These are phyloP conservation scores for Pyralis farinalis DNA, from an alignment of 2,888 invertebrate species.

Conservation along the genomic window DNA sequence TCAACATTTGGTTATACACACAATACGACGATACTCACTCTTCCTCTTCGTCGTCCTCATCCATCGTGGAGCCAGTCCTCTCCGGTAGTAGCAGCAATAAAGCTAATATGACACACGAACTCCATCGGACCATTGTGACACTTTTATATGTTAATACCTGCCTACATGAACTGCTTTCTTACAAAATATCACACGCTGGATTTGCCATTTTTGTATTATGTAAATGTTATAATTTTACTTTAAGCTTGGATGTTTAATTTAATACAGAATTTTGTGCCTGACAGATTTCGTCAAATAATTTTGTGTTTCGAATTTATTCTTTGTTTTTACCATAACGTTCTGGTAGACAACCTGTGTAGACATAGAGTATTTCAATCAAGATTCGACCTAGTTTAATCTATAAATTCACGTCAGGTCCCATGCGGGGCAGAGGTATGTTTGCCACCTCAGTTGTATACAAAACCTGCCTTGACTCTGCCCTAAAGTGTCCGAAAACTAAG, in stretches of 20 bases:
- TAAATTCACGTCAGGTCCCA: too few relatives aligned
- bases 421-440: too few relatives aligned
- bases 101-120: conserved; percentile 52
- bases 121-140: conserved; percentile 63
- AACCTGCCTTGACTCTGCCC: too few relatives aligned
- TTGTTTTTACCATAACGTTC: conserved; percentile 19
- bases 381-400: too few relatives aligned
- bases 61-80: conserved; percentile 37
- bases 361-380: too few relatives aligned
- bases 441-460: too few relatives aligned
- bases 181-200: conserved; percentile 45
- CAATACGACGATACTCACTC: conserved; percentile 49
- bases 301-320: conserved; percentile 61
- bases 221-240: too few relatives aligned
- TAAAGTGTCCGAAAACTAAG: too few relatives aligned
- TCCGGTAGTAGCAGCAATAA: conserved; percentile 54
- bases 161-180: conserved; percentile 25
- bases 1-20: too few relatives aligned
- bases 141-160: conserved; percentile 17
- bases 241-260: too few relatives aligned
- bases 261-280: conserved; percentile 39
- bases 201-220: conserved; percentile 67
- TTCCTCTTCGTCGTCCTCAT: conserved; percentile 53
- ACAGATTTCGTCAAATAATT: conserved; percentile 44
- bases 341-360: too few relatives aligned